These are phyloP conservation scores for Leptoteleia sp. DNA, from an alignment of 1,140 invertebrate species.

Conservation along the genomic window DNA sequence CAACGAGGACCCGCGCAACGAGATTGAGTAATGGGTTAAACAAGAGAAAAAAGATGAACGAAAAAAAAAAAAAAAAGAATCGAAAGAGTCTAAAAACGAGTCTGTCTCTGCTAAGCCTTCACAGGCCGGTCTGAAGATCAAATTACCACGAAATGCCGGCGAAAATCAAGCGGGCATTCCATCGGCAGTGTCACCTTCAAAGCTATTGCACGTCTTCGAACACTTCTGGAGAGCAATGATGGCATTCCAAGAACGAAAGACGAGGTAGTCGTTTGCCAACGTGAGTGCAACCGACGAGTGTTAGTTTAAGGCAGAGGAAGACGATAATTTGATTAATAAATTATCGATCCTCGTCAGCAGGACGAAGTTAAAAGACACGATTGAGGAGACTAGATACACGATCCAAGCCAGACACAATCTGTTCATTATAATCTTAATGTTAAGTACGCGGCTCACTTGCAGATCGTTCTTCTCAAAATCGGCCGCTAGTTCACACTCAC, in stretches of 20 bases:
- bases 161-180: slow-evolving; percentile 52
- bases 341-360: slow-evolving; percentile 69
- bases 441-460: slow-evolving; percentile 58
- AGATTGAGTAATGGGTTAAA: slow-evolving; percentile 10
- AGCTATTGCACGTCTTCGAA: slow-evolving; percentile 66
- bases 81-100: no score
- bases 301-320: slow-evolving; percentile 68
- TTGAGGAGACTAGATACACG: slow-evolving; percentile 67
- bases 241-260: slow-evolving; percentile 65
- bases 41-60: slow-evolving; percentile 7
- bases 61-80: slow-evolving; percentile 29
- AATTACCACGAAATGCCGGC: slow-evolving; percentile 58
- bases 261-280: slow-evolving; percentile 66
- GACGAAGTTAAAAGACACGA: slow-evolving; percentile 68
- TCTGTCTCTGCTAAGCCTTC: slow-evolving; percentile 48
- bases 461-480: slow-evolving; percentile 37
- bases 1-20: background rate
- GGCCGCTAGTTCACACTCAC: slow-evolving; percentile 17
- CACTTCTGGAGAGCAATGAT: slow-evolving; percentile 61
- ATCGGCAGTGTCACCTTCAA: slow-evolving; percentile 64
- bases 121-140: slow-evolving; percentile 60
- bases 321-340: slow-evolving; percentile 67
- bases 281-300: slow-evolving; percentile 63
- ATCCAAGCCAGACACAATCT: slow-evolving; percentile 66
- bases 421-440: slow-evolving; percentile 62